Evolutionary conservation across 2,797 vertebrate species (phyloP), one percentile per base, ranked within the genome.

Genomic region (Poeciliopsis gracilis): DNA sequence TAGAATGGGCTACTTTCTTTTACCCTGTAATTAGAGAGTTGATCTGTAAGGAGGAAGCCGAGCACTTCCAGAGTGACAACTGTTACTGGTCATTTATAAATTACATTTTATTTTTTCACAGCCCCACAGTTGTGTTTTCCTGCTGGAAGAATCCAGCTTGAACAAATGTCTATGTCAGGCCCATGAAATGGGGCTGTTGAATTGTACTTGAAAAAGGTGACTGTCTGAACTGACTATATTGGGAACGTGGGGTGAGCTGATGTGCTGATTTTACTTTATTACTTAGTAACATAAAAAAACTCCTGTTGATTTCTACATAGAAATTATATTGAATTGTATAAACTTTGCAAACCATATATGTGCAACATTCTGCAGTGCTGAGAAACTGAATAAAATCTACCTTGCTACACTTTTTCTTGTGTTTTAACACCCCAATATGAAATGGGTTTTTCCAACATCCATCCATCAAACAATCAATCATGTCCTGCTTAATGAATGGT

Each of bases 51-150:
- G 72, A 82, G 87, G 80, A 79, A 88, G 84, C 79, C 84, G 85
- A 90, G 87, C 84, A 88, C 87, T 85, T 88, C 84, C 80, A 87
- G 81, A 88, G 66, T 76, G 73, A 90, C 70, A 92, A 95, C 94
- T 94, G 93, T 95, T 95, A 94, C 86, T 84, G 90, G 87, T 87
- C 87, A 77, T 89, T 90, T 81, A 75, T 88, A 88, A 88, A 90
- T 79, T 45, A 67, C 72, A 82, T 59, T 93, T 89, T 94, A 94
- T 94, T 94, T 95, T 95, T 95, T 83, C 94, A 93, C 76, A 82
- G 85, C 84, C 80, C 85, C 89, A 77, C 80, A 67, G 57, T 28
- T 89, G 86, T 92, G 92, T 96, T 94, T 95, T 94, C 85, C 93
- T 89, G 89, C 84, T 83, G 53, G 81, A 75, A 82, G 73, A 80